These are phyloP conservation scores for Drosophila subquinaria DNA, from an alignment of 2,888 invertebrate species.

Conservation along the genomic window DNA sequence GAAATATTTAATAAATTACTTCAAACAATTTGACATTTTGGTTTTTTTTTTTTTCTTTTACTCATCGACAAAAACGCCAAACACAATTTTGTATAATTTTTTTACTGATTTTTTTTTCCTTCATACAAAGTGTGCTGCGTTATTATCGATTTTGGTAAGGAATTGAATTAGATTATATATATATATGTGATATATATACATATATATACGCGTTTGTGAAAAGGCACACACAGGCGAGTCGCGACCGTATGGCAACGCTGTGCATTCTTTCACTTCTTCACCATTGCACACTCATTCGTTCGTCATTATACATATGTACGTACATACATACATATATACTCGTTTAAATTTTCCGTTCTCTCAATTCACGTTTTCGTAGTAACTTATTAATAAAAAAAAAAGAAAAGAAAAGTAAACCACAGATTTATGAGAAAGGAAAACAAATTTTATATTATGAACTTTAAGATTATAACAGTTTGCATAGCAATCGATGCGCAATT, in stretches of 20 bases:
- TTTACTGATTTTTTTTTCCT: slow-evolving; percentile 26
- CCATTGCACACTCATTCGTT: slow-evolving; percentile 80
- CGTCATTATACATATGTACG: slow-evolving; percentile 49
- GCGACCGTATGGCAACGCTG: slow-evolving; percentile 67
- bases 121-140: slow-evolving; percentile 63
- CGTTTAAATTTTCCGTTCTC: slow-evolving; percentile 74
- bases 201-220: slow-evolving; percentile 12
- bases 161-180: slow-evolving; percentile 57
- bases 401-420: slow-evolving; percentile 34
- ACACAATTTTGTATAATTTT: slow-evolving; percentile 20
- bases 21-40: slow-evolving; percentile 63
- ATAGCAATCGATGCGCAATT: slow-evolving; percentile 76
- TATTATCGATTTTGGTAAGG: slow-evolving; percentile 62
- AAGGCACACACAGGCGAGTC: slow-evolving; percentile 46
- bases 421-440: slow-evolving; percentile 21
- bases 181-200: slow-evolving; percentile 11
- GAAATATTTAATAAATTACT: slow-evolving; percentile 53
- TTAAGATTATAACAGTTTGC: slow-evolving; percentile 19
- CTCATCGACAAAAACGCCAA: slow-evolving; percentile 61
- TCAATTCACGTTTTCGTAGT: slow-evolving; percentile 68
- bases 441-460: slow-evolving; percentile 24
- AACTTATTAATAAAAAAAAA: slow-evolving; percentile 62
- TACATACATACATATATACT: slow-evolving; percentile 44
- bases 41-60: slow-evolving; percentile 31
- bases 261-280: slow-evolving; percentile 78